A percentile compares a stretch with the other conserved stretches of the same genome.
Conservation (phyloP, 2,888 invertebrate genomes). For the Onchidella celtica region DNA sequence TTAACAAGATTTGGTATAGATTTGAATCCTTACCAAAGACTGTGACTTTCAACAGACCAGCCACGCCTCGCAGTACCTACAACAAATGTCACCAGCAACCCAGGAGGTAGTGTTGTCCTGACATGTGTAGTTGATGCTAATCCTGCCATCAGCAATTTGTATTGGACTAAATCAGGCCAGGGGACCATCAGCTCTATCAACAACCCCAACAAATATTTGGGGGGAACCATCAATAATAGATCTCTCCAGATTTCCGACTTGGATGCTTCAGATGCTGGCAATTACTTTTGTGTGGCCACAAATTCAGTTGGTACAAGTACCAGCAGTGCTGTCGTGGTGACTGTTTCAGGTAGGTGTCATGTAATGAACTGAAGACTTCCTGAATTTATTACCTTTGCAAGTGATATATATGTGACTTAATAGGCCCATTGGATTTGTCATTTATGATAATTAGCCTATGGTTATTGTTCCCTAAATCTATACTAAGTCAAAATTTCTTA, state of each 20-base stretch:
- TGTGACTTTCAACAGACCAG: background rate
- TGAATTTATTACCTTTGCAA: no score
- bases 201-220: slow-evolving; percentile 3
- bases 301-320: slow-evolving; percentile 5
- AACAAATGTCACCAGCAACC: background rate
- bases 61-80: background rate
- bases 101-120: background rate
- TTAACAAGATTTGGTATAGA: no score
- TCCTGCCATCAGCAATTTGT: background rate
- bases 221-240: background rate
- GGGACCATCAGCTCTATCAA: background rate
- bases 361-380: background rate
- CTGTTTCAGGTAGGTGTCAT: background rate
- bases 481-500: no score
- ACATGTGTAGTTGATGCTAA: slow-evolving; percentile 3
- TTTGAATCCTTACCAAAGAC: no score
- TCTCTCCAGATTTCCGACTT: background rate
- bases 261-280: background rate
- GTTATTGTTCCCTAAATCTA: no score
- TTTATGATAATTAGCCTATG: background rate
- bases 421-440: no score
- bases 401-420: no score
- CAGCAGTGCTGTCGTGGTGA: background rate
- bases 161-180: background rate
- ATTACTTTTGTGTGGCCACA: background rate